Evolutionary conservation across 2,888 invertebrate species (phyloP).

Genomic region (Mesorhabditis belari): DNA sequence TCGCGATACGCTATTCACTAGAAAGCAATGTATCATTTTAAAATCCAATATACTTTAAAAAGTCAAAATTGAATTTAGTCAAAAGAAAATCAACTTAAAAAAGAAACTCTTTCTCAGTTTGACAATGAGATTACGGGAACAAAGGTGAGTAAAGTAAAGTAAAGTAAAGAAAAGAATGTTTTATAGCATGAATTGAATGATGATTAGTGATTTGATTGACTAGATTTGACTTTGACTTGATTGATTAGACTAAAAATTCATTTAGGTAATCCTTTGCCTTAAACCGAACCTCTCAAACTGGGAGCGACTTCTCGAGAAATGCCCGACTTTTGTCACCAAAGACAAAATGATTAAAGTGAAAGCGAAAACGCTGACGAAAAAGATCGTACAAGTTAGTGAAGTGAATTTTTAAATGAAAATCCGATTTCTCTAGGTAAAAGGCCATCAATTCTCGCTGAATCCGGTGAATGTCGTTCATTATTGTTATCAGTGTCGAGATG

Average conservation of each 20-base stretch:
- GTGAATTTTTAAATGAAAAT: neutral
- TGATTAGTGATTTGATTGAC: too few relatives aligned
- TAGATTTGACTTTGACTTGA: too few relatives aligned
- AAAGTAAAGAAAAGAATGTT: too few relatives aligned
- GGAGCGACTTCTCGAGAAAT: constrained; percentile 65
- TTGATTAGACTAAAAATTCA: neutral
- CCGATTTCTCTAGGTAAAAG: constrained; percentile 59
- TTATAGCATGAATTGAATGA: too few relatives aligned
- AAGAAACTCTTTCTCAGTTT: too few relatives aligned
- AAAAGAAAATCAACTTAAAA: too few relatives aligned
- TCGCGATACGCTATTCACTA: too few relatives aligned
- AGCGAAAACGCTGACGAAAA: constrained; percentile 21
- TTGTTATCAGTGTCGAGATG: constrained; percentile 85
- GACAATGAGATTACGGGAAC: too few relatives aligned
- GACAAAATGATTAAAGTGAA: constrained; percentile 64
- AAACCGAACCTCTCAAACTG: constrained; percentile 36
- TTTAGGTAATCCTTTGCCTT: constrained; percentile 40
- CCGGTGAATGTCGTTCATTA: constrained; percentile 81
- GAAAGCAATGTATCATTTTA: too few relatives aligned
- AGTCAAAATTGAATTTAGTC: too few relatives aligned
- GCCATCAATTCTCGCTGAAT: constrained; percentile 80
- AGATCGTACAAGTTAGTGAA: constrained; percentile 10
- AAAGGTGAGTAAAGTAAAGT: too few relatives aligned
- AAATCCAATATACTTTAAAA: too few relatives aligned
- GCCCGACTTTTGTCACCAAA: constrained; percentile 76